Base-by-base conservation (phyloP, 1,140 invertebrate species). In the Lepidurus couesii region DNA sequence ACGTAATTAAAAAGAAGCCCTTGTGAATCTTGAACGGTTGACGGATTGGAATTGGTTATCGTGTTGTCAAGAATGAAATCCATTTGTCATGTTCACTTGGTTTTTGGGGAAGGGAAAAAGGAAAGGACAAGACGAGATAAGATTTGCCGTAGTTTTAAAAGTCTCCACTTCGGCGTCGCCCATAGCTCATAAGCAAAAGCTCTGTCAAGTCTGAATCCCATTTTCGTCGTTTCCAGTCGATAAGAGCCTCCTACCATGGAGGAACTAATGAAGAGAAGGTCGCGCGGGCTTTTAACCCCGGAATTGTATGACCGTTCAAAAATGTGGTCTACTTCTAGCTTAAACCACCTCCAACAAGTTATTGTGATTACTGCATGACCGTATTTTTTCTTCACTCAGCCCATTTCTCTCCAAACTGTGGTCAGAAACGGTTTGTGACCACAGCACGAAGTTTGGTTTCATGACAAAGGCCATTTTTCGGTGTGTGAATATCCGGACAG, bases 191-290 rank as follows among this genome's bases (percentile, higher is more conserved):
- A 65, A 65, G 53, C 53, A 65, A 65, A 65, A 21, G 34, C 34
- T 34, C 34, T 34, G 34, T 34, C 34, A 34, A 34, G 16, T 65
- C 16, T 65, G 53, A n/a, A 21, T 13, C 53, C 53, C 53, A 65
- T 65, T 65, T 65, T 65, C 53, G 53, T 65, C 53, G 53, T 65
- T 65, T 65, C 53, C 53, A 65, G 53, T 65, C 53, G 53, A 65
- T 65, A 65, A 65, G n/a, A 65, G 34, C 34, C 34, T 65, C 53
- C 53, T 65, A 65, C 53, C 21, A 7, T 65, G 53, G 53, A 65
- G 53, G 53, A 65, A 65, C 53, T 65, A 21, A 65, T 21, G 53
- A 65, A 21, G 53, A 65, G 53, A n/a, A 65, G 53, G 53, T 65
- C 53, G 53, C 53, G 16, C 53, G 34, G 21, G 53, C 53, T 65